These are phyloP conservation scores for Mycteria americana DNA, from an alignment of 2,797 vertebrate species.

Conservation along the genomic window DNA sequence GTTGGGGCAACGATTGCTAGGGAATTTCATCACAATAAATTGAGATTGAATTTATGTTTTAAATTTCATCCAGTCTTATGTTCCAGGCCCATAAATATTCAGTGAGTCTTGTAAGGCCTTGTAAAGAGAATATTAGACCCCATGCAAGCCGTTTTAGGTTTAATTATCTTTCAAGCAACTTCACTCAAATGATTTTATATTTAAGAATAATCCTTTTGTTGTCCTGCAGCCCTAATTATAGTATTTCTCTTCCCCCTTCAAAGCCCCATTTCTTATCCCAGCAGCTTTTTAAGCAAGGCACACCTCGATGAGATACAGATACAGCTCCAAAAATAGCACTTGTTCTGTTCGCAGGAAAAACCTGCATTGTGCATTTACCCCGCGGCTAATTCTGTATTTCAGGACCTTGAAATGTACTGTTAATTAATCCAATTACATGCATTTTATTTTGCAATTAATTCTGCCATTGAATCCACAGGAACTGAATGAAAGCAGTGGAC, in stretches of 20 bases:
- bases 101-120: conserved; percentile 19
- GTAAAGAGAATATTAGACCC: conserved; percentile 35
- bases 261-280: neutral
- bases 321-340: conserved; percentile 13
- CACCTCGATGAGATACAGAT: neutral
- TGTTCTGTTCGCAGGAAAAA: neutral
- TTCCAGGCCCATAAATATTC: conserved; percentile 47
- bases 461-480: neutral
- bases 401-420: neutral
- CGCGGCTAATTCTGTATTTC: neutral
- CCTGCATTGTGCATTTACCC: neutral
- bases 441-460: neutral
- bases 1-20: neutral
- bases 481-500: neutral
- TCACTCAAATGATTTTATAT: conserved; percentile 22
- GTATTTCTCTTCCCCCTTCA: conserved; percentile 19
- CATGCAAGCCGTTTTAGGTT: conserved; percentile 1
- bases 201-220: conserved; percentile 49
- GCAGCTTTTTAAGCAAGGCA: neutral
- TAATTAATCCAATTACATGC: conserved; percentile 35
- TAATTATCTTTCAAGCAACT: conserved; percentile 34
- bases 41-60: neutral
- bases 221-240: conserved; percentile 26
- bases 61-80: neutral
- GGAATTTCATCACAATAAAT: neutral